Evolutionary conservation across 1,140 invertebrate genomes (phyloP), one percentile per base, ranked within the genome.

Genomic region (Neodiprion pinetum): DNA sequence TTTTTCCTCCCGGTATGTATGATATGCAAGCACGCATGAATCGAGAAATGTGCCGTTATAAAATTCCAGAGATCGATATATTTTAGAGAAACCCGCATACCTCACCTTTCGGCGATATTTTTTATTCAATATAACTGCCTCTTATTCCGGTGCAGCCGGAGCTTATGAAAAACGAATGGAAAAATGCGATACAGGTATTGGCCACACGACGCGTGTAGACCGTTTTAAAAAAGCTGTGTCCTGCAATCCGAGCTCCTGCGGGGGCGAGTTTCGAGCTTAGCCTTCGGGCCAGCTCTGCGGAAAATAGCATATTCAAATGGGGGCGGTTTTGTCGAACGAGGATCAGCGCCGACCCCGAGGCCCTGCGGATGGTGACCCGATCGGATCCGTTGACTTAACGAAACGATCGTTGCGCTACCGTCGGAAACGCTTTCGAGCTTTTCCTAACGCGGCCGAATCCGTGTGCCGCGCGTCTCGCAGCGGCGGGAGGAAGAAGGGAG

Each of bases 231-330:
- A 12, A 14, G 53, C 53, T 61, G 7, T 17, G 11, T 61, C 53
- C 53, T 61, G 53, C n/a, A 61, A 61, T 7, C 53, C 9, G 53
- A 61, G 53, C 11, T 4, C 11, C n/a, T 61, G 11, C 53, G 53
- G 9, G 53, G 53, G 53, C n/a, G 11, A 61, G n/a, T 5, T 9
- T 61, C 5, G 2, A 5, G 28, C 28, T 40, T 4, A 4, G 53
- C 53, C n/a, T 61, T 61, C 53, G 53, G n/a, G 53, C 53, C 4
- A 61, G n/a, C 53, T 61, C 53, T 61, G 53, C 53, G 53, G n/a
- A 61, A 61, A 61, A 61, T 61, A 14, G 53, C 53, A 61, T 61
- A 61, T 61, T 61, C 53, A 12, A 9, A 61, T 40, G 28, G 28
- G 28, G 28, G 53, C 53, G 53, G 53, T 12, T 61, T 61, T 61